These are phyloP conservation scores for Chelidonichthys spinosus DNA, from an alignment of 2,797 vertebrate species.

Conservation along the genomic window DNA sequence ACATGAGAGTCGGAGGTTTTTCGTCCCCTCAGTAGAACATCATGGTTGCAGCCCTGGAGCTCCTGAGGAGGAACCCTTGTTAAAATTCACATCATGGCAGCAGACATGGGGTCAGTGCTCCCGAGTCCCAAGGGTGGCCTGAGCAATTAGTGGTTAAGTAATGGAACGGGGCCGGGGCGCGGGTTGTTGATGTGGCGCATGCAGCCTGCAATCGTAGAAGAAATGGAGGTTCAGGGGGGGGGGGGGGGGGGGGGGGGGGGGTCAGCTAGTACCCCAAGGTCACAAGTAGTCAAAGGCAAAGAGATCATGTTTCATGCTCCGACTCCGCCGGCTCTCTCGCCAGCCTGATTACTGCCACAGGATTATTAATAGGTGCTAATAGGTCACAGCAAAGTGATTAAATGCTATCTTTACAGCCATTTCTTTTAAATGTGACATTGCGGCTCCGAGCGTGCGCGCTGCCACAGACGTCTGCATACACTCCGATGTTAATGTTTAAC, in stretches of 20 bases:
- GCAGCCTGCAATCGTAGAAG: constrained; percentile 30
- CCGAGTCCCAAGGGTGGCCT: constrained; percentile 58
- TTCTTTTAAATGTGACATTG: constrained; percentile 16
- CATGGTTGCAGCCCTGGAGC: constrained; percentile 13
- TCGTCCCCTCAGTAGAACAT: neutral
- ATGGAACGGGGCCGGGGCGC: constrained; percentile 34
- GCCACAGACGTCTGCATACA: constrained; percentile 12
- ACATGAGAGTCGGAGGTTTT: neutral
- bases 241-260: neutral
- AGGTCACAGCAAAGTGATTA: constrained; percentile 23
- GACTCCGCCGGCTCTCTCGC: constrained; percentile 18
- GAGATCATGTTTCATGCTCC: constrained; percentile 57
- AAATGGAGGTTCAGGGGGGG: constrained; percentile 22
- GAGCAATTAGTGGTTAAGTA: constrained; percentile 69
- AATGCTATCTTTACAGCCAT: neutral
- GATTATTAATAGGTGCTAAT: constrained; percentile 61
- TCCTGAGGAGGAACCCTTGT: constrained; percentile 36
- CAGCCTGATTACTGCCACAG: constrained; percentile 53
- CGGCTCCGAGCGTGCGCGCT: neutral
- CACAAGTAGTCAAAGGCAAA: constrained; percentile 44
- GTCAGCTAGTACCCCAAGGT: constrained; percentile 14
- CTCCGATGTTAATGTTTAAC: constrained; percentile 39
- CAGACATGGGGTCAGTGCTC: constrained; percentile 59
- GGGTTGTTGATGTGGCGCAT: constrained; percentile 56
- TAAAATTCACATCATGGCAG: constrained; percentile 59